Percentiles rank a stretch among this genome's conserved stretches.
Evolutionary conservation across 2,888 invertebrate species (phyloP).

Genomic region (Hirudinaria manillensis): DNA sequence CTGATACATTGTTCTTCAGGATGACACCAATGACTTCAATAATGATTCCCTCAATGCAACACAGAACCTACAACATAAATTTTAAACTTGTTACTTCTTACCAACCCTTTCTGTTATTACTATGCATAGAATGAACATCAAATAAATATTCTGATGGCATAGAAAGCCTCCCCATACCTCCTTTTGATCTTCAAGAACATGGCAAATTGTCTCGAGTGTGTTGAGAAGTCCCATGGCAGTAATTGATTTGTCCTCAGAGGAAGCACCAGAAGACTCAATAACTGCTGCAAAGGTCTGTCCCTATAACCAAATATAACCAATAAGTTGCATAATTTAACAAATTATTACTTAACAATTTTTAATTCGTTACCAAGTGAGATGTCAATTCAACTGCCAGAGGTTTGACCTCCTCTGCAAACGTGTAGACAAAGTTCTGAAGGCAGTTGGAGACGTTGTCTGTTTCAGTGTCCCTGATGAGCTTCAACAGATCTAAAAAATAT

Average conservation of each 20-base stretch:
- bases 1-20: conserved; percentile 70
- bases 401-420: conserved; percentile 77
- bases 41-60: conserved; percentile 82
- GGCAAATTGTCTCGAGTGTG: conserved; percentile 88
- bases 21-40: conserved; percentile 71
- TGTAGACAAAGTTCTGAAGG: conserved; percentile 78
- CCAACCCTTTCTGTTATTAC: not conserved
- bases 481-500: conserved; percentile 46
- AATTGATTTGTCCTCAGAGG: conserved; percentile 89
- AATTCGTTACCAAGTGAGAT: conserved; percentile 67
- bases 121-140: not conserved
- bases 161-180: conserved; percentile 43
- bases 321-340: not conserved
- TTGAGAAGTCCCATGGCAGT: conserved; percentile 92
- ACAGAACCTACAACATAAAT: conserved; percentile 64
- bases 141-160: not conserved
- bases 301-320: conserved; percentile 39
- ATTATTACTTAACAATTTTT: not conserved
- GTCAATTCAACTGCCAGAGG: conserved; percentile 92
- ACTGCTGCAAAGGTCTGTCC: conserved; percentile 54
- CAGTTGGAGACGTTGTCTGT: conserved; percentile 94
- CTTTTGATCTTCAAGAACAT: conserved; percentile 72
- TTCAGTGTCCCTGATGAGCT: conserved; percentile 88
- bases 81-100: not conserved
- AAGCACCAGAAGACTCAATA: conserved; percentile 55